Evolutionary conservation across 1,140 invertebrate genomes (phyloP).

Genomic region (Phymastichus coffea): DNA sequence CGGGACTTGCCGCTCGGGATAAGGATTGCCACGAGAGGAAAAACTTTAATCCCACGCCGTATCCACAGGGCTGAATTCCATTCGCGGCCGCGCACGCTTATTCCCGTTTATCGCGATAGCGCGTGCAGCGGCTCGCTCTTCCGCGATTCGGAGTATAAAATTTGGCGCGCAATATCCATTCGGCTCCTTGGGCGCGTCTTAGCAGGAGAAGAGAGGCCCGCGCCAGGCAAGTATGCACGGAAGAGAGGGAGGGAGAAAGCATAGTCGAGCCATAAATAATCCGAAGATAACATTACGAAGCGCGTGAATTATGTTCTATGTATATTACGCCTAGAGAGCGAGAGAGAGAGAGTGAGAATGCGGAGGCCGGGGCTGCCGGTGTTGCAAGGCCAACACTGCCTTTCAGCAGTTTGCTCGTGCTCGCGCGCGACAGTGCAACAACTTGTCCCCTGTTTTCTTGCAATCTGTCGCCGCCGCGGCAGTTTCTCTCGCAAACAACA

Average conservation of each 20-base stretch:
- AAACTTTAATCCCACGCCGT: conserved; percentile 19
- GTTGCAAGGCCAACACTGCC: too few species aligned
- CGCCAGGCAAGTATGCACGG: neutral
- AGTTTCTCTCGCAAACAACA: neutral
- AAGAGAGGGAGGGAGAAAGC: neutral
- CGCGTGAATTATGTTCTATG: conserved; percentile 30
- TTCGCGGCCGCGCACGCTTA: neutral
- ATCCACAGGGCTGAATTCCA: neutral
- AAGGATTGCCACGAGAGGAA: neutral
- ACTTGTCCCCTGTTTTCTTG: conserved; percentile 3
- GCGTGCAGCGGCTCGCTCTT: too few species aligned
- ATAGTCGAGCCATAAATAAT: conserved; percentile 26
- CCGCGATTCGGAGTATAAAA: conserved; percentile 27
- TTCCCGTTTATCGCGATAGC: conserved; percentile 20
- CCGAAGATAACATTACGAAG: conserved; percentile 32
- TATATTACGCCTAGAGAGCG: conserved; percentile 25
- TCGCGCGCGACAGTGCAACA: too few species aligned
- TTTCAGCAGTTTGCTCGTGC: conserved; percentile 2
- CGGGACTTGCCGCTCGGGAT: neutral
- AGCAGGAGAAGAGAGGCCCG: neutral
- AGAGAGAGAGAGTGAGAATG: neutral
- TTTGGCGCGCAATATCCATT: conserved; percentile 26
- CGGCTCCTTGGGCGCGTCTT: neutral
- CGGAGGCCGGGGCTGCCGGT: neutral
- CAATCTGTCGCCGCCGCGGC: conserved; percentile 1